Base-by-base conservation (phyloP, 2,888 invertebrate genomes). In the Doris montereyensis region DNA sequence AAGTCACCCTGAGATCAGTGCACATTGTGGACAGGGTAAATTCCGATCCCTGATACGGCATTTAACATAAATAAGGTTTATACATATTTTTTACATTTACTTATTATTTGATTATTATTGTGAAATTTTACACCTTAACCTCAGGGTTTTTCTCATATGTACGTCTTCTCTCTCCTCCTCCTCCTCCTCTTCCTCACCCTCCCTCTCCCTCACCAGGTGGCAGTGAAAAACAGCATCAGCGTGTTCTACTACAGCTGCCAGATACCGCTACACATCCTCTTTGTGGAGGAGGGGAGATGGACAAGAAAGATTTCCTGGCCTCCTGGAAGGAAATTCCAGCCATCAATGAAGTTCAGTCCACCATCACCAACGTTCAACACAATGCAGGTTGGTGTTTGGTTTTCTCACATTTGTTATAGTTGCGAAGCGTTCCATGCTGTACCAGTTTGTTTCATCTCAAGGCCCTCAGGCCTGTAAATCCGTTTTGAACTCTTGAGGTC, bases 261-360 rank as follows among this genome's bases (percentile, higher is more conserved):
- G 79, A 95, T 98, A 67, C 98, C 98, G 2, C 95, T 97, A 87
- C 96, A 98, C 92, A 95, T 97, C 0, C 94, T 97, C 85, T 99
- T 99, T 92, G 94, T 95, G 0, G 99, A 99, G 90, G 98, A 99
- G 91, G 99, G 0, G 97, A 97, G 89, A 95, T 99, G 91, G 99
- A 99, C 91, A 99, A 99, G 91, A 94, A 97, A 67, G 96, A 98
- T 13, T 99, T 99, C 93, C 94, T 99, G 83, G 96, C 97, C 78
- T 97, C 98, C 2, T 99, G 99, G 99, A 98, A 99, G 92, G 99
- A 99, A 89, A 99, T 99, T 88, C 99, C 99, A 0, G 96, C 98
- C 10, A 96, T 97, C 83, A 99, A 99, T 92, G 99, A 99, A 93
- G 94, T 97, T 41, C 99, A 99, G 90, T 97, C 96, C 91, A 96